A percentile compares a stretch with the other conserved stretches of the same genome.
Conservation (phyloP, 2,113 vertebrate species). For the Bos indicus region DNA sequence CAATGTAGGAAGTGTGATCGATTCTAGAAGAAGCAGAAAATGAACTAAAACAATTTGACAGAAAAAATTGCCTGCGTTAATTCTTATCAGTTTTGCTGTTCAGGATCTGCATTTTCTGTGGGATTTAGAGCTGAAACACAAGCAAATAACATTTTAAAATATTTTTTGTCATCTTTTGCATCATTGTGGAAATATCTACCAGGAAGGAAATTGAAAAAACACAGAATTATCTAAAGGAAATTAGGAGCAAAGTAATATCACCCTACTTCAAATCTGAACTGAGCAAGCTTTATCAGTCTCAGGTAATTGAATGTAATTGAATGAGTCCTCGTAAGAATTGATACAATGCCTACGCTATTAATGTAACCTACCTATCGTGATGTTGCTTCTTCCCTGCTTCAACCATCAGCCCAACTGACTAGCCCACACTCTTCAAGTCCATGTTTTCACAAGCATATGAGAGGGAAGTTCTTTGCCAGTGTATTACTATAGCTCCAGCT, state of each 20-base stretch:
- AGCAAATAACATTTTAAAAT: background rate
- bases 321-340: background rate
- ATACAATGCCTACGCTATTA: background rate
- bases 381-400: background rate
- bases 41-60: background rate
- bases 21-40: background rate
- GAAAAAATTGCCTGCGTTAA: background rate
- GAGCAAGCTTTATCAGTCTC: slow-evolving; percentile 56
- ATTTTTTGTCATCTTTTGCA: slow-evolving; percentile 25
- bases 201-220: slow-evolving; percentile 83
- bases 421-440: background rate
- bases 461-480: background rate
- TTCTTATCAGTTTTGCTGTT: background rate
- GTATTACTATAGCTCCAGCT: rapidly evolving
- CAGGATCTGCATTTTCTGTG: background rate
- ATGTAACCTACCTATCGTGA: background rate
- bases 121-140: background rate
- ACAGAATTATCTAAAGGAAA: slow-evolving; percentile 67
- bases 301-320: slow-evolving; percentile 73
- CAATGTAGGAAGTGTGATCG: background rate
- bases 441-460: background rate
- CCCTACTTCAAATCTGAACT: slow-evolving; percentile 89
- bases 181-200: slow-evolving; percentile 38
- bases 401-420: background rate
- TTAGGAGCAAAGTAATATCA: slow-evolving; percentile 79